Evolutionary conservation across 2,797 vertebrate genomes (phyloP).

Genomic region (Ctenochaetus hawaiiensis): DNA sequence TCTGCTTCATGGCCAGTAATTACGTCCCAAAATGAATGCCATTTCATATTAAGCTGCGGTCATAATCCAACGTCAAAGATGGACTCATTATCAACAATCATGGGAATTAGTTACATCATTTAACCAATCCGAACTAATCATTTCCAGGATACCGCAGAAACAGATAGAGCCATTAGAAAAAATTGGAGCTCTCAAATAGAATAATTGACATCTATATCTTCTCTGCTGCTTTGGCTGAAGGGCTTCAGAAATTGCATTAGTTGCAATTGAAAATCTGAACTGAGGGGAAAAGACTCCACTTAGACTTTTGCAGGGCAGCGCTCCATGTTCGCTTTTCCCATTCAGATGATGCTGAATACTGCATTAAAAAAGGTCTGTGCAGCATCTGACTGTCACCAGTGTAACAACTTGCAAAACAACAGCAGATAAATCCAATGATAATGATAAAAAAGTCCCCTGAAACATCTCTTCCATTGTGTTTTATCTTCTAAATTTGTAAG

Average conservation of each 20-base stretch:
- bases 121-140: constrained; percentile 96
- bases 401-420: constrained; percentile 38
- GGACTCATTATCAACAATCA: constrained; percentile 96
- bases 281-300: constrained; percentile 48
- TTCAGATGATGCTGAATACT: constrained; percentile 38
- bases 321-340: constrained; percentile 19
- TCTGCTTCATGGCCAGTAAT: constrained; percentile 90
- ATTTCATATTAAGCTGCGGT: constrained; percentile 96
- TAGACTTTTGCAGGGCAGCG: constrained; percentile 40
- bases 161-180: constrained; percentile 97
- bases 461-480: neutral
- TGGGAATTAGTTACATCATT: constrained; percentile 97
- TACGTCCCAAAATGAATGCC: constrained; percentile 90
- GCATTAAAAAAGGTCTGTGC: constrained; percentile 33
- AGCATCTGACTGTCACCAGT: constrained; percentile 52
- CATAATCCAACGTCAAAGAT: constrained; percentile 93
- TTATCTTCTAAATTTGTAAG: neutral
- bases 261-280: constrained; percentile 66
- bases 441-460: neutral
- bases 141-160: constrained; percentile 96
- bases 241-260: constrained; percentile 76
- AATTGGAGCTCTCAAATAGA: constrained; percentile 96
- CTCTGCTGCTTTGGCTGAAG: constrained; percentile 85
- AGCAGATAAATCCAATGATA: constrained; percentile 42
- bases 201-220: constrained; percentile 96